Evolutionary conservation across 2,888 invertebrate genomes (phyloP).

Genomic region (Odontocolon sp.): DNA sequence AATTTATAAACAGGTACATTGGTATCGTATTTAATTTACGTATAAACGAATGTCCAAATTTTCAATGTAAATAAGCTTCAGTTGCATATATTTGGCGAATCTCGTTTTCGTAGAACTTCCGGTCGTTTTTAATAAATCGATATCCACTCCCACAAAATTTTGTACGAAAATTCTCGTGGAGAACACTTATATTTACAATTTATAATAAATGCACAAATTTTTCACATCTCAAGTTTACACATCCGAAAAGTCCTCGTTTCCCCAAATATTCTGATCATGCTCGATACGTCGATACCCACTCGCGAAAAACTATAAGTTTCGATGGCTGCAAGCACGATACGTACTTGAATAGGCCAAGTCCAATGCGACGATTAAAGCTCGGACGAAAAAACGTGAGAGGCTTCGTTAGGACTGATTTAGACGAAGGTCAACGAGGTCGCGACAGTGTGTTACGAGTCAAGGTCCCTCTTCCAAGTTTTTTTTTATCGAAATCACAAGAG

Average conservation of each 20-base stretch:
- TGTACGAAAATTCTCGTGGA: no score
- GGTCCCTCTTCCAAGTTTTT: slow-evolving; percentile 43
- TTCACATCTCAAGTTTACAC: not conserved
- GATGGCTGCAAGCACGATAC: no score
- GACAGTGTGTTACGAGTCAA: slow-evolving; percentile 34
- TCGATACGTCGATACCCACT: not conserved
- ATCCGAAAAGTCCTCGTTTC: not conserved
- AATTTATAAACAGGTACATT: no score
- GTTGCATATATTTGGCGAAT: no score
- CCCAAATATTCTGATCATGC: not conserved
- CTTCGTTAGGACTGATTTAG: slow-evolving; percentile 46
- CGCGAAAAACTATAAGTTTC: not conserved
- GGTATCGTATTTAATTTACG: no score
- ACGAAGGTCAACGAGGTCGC: slow-evolving; percentile 34
- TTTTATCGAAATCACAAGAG: not conserved
- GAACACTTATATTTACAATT: no score
- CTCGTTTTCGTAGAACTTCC: no score
- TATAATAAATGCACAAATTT: not conserved
- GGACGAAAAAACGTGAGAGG: slow-evolving; percentile 26
- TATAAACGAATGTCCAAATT: no score
- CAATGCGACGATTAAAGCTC: slow-evolving; percentile 17
- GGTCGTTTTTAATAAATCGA: no score
- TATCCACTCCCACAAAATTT: no score
- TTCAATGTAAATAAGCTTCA: no score
- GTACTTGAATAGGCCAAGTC: not conserved